Evolutionary conservation across 2,113 vertebrate genomes (phyloP).

Genomic region (Urocitellus parryii): DNA sequence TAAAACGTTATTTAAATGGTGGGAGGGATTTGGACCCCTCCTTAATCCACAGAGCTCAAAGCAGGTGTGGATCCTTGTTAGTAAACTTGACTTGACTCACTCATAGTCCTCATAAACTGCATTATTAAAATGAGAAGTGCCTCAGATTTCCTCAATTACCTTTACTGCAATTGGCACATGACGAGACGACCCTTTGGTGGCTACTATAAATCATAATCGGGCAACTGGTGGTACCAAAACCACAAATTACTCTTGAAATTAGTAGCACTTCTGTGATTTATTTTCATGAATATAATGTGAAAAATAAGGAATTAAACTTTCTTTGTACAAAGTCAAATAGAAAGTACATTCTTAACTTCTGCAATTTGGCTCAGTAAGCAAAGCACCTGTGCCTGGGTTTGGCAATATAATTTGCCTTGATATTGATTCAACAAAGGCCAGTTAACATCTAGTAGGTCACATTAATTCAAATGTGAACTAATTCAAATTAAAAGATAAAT

Average conservation of each 20-base stretch:
- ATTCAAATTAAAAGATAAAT: neutral
- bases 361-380: neutral
- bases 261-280: constrained; percentile 35
- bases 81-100: neutral
- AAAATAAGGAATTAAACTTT: constrained; percentile 42
- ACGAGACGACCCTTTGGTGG: neutral
- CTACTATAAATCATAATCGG: neutral
- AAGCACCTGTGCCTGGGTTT: neutral
- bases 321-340: neutral
- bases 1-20: neutral
- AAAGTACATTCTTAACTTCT: constrained; percentile 35
- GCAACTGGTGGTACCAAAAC: neutral
- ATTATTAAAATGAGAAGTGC: neutral
- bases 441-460: neutral
- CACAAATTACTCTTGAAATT: constrained; percentile 51
- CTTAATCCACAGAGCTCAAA: neutral
- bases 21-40: neutral
- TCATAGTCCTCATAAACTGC: neutral
- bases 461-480: neutral
- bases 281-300: constrained; percentile 12
- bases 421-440: neutral
- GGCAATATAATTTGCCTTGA: neutral
- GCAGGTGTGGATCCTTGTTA: neutral
- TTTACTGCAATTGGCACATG: neutral
- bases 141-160: neutral